Conservation (phyloP, 2,113 vertebrate genomes). For the Zapornia atra region DNA sequence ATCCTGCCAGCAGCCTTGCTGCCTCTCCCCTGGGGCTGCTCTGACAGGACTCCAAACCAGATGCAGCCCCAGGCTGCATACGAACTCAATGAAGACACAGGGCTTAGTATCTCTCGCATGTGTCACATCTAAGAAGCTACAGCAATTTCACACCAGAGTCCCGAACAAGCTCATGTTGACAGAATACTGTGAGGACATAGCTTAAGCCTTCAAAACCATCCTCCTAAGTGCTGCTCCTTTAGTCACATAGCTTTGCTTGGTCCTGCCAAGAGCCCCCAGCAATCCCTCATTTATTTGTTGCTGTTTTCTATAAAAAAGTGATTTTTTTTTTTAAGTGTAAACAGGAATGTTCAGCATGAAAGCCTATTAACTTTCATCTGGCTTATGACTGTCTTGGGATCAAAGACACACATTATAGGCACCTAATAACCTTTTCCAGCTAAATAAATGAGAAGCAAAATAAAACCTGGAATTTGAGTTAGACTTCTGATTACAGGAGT, state of each 20-base stretch:
- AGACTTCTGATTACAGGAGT: neutral
- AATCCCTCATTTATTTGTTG: neutral
- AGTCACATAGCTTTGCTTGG: neutral
- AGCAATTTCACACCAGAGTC: neutral
- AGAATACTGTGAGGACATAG: neutral
- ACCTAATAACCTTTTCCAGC: neutral
- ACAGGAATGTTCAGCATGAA: neutral
- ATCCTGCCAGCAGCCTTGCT: rapidly evolving
- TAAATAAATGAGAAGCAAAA: constrained; percentile 14
- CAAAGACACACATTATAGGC: neutral
- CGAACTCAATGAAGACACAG: neutral
- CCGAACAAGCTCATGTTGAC: neutral
- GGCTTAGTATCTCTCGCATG: neutral
- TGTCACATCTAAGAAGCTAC: neutral
- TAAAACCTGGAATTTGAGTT: neutral
- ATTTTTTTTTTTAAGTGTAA: neutral
- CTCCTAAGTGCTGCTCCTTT: neutral
- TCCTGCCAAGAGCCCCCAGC: neutral
- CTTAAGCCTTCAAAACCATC: neutral
- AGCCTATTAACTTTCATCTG: neutral
- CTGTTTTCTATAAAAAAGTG: neutral
- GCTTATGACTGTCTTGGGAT: neutral
- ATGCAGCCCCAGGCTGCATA: rapidly evolving
- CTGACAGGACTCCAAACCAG: neutral
- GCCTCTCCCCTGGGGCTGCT: neutral